These are phyloP conservation scores for Tenualosa thibaudeaui DNA, from an alignment of 2,797 vertebrate species.

Conservation along the genomic window DNA sequence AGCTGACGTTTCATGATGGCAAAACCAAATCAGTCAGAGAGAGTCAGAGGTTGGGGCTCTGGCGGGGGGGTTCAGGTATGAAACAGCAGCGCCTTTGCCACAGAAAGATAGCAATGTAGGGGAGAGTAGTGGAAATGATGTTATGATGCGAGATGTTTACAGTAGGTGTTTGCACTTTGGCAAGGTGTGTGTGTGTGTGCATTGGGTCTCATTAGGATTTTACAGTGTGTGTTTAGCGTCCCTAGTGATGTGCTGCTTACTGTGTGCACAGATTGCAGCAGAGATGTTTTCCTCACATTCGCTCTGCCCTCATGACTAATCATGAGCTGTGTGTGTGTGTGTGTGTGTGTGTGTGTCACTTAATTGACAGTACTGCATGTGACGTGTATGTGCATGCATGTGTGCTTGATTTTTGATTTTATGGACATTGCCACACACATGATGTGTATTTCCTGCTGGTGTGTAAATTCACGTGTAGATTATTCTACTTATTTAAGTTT, in stretches of 20 bases:
- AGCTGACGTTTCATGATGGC: neutral
- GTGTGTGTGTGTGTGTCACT: neutral
- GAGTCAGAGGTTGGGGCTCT: neutral
- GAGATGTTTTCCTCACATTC: constrained; percentile 9
- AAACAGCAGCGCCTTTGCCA: neutral
- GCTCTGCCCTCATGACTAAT: neutral
- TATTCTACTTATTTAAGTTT: neutral
- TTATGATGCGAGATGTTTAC: constrained; percentile 1
- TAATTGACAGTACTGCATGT: neutral
- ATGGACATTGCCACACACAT: neutral
- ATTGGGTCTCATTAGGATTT: constrained; percentile 4
- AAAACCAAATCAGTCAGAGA: constrained; percentile 3
- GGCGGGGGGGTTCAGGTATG: neutral
- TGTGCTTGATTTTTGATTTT: too few relatives aligned
- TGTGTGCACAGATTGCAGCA: constrained; percentile 19
- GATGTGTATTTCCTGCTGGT: neutral
- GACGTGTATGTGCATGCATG: neutral
- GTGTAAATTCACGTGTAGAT: neutral
- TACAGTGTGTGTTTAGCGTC: constrained; percentile 18
- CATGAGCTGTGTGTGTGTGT: neutral
- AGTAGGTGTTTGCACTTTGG: neutral
- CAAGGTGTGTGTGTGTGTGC: neutral
- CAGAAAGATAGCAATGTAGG: neutral
- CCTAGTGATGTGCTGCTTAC: neutral
- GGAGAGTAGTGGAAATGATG: neutral